Conservation (phyloP, 2,888 invertebrate genomes). For the Nephrocerus scutellatus region DNA sequence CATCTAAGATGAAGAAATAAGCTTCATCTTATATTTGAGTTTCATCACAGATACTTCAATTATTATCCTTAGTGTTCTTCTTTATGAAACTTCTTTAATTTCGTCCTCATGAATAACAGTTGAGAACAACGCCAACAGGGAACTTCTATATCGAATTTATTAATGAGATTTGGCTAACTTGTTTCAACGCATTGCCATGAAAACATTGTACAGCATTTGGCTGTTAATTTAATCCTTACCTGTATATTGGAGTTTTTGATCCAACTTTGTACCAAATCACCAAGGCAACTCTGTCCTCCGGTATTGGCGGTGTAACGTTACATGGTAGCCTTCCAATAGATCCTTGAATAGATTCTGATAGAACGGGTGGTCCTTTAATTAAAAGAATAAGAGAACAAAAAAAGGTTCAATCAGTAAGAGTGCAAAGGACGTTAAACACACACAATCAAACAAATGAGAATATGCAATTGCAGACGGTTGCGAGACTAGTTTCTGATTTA, state of each 20-base stretch:
- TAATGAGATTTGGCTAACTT: too few relatives aligned
- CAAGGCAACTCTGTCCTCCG: conserved; percentile 45
- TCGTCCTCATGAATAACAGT: too few relatives aligned
- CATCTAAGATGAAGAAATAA: too few relatives aligned
- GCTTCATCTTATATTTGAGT: too few relatives aligned
- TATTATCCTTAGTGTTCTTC: too few relatives aligned
- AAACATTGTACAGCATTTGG: too few relatives aligned
- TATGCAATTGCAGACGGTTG: too few relatives aligned
- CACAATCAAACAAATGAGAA: not conserved
- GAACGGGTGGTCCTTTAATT: conserved; percentile 42
- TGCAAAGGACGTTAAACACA: not conserved
- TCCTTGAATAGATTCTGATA: conserved; percentile 46
- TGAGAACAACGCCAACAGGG: not conserved
- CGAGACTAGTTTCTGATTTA: too few relatives aligned
- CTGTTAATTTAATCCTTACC: too few relatives aligned
- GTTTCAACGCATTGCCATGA: too few relatives aligned
- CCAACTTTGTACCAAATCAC: conserved; percentile 49
- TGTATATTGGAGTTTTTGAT: conserved; percentile 46
- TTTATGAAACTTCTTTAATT: too few relatives aligned
- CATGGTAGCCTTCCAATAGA: conserved; percentile 45
- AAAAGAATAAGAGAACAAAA: conserved; percentile 1
- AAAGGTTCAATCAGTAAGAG: not conserved
- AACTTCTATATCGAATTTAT: not conserved
- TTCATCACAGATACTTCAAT: too few relatives aligned
- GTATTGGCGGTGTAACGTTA: conserved; percentile 46